These are phyloP conservation scores for Penaeus vannamei DNA, from an alignment of 1,140 invertebrate genomes.

Conservation along the genomic window DNA sequence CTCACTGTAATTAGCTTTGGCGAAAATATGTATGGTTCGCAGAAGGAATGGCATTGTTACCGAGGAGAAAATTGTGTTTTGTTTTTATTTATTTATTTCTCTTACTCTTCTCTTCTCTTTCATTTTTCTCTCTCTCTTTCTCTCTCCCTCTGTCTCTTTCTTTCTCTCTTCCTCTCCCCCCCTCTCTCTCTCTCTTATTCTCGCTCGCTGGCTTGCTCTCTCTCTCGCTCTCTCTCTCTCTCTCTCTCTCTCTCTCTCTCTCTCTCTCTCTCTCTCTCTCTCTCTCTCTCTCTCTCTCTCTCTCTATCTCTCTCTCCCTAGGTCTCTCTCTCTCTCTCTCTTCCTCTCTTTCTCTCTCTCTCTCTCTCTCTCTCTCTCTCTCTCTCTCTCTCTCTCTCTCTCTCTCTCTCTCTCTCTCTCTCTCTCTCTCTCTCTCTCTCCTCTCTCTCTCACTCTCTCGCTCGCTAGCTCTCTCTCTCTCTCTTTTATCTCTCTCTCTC, in stretches of 20 bases:
- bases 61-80: no score
- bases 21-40: no score
- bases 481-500: no score
- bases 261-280: background rate
- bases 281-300: no score
- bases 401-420: background rate
- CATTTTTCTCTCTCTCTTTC: background rate
- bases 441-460: background rate
- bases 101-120: slow-evolving; percentile 7
- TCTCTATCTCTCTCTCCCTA: no score
- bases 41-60: no score
- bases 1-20: no score
- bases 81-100: background rate
- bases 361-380: background rate
- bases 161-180: background rate
- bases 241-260: background rate
- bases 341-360: background rate
- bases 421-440: background rate
- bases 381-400: background rate
- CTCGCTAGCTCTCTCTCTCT: background rate
- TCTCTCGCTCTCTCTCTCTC: no score
- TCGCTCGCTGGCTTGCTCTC: no score
- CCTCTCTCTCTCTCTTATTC: no score
- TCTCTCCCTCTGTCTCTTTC: background rate
- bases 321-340: no score